phyloP scores from a whole-genome alignment of 2,113 vertebrate genomes.

The Passer montanus region DNA sequence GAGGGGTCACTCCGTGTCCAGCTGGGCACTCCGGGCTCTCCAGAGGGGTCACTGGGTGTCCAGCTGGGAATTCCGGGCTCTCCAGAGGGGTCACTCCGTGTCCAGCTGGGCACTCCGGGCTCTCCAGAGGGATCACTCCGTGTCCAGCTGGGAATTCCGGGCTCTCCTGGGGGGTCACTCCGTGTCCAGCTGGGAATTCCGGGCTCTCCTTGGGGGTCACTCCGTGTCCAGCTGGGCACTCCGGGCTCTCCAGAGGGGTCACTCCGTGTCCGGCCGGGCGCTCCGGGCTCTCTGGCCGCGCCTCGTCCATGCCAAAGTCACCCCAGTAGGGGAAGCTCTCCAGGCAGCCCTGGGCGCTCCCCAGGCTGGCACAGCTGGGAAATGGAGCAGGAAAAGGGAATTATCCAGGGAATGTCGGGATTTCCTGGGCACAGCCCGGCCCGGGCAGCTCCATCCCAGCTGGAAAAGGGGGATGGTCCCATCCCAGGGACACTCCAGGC shows the following conservation, averaged over 20 bases:
- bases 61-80: neutral
- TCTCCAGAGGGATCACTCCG: neutral
- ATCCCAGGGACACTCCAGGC: neutral
- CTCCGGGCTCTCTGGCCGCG: neutral
- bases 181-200: accelerated
- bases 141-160: neutral
- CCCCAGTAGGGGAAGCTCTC: neutral
- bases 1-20: neutral
- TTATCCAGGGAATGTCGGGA: neutral
- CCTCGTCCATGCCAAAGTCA: neutral
- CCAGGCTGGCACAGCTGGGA: neutral
- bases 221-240: accelerated
- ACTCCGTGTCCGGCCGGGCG: neutral
- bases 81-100: no score
- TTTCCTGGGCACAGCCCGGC: neutral
- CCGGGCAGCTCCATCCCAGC: neutral
- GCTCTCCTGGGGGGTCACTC: neutral
- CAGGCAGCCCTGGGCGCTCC: neutral
- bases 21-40: neutral
- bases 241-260: no score
- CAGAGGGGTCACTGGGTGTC: no score
- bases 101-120: neutral
- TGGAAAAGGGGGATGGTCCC: neutral
- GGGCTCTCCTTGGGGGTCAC: no score
- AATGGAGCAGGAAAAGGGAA: neutral